Percentiles rank a stretch among this genome's conserved stretches.
Evolutionary conservation across 2,797 vertebrate species (phyloP).

Genomic region (Sebastes elongatus): DNA sequence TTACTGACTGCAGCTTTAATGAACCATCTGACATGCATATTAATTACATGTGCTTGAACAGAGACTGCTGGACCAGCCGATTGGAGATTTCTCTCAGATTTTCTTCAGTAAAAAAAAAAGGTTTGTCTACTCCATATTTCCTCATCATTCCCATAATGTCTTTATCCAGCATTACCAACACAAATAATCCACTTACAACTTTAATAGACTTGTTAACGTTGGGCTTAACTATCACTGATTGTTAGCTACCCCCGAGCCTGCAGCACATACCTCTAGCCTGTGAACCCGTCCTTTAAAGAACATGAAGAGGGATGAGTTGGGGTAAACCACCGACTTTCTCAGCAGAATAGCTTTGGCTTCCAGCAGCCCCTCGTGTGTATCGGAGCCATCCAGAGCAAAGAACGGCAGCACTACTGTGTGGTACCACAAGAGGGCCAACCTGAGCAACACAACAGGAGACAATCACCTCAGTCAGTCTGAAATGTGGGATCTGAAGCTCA

Average conservation of each 20-base stretch:
- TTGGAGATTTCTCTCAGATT: not conserved
- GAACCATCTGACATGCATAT: constrained; percentile 20
- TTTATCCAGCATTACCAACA: not conserved
- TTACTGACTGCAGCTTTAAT: not conserved
- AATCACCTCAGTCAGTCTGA: not conserved
- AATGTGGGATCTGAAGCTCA: not conserved
- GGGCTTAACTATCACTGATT: not conserved
- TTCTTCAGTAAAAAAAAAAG: not conserved
- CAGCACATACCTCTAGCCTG: constrained; percentile 89
- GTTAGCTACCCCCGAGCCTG: not conserved
- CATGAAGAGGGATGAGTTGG: constrained; percentile 98
- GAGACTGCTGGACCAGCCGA: not conserved
- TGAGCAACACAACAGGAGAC: constrained; percentile 61
- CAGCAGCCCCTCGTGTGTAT: constrained; percentile 90
- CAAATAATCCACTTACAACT: not conserved
- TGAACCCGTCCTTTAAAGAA: constrained; percentile 99
- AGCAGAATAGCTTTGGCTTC: constrained; percentile 98
- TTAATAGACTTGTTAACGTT: not conserved
- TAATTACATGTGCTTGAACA: constrained; percentile 1
- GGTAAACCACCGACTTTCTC: constrained; percentile 95
- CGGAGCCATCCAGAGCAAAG: constrained; percentile 95
- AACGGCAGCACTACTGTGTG: constrained; percentile 98
- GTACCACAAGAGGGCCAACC: constrained; percentile 97
- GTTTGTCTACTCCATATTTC: not conserved
- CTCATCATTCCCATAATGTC: not conserved